Evolutionary conservation across 1,140 invertebrate species (phyloP).

Genomic region (Drosophila sp.): DNA sequence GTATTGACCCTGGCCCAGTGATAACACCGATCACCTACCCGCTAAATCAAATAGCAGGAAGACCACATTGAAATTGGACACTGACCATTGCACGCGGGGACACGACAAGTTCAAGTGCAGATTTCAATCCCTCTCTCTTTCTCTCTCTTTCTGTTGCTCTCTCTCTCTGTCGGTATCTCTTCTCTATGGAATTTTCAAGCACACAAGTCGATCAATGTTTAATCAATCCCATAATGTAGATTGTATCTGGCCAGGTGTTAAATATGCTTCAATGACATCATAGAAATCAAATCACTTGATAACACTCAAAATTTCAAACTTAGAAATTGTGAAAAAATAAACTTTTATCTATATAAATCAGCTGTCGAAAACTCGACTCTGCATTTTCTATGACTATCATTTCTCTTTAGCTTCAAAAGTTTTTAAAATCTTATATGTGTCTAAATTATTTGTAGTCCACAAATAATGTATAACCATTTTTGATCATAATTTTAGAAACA

Average conservation of each 20-base stretch:
- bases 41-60: slow-evolving; percentile 40
- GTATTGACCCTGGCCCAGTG: slow-evolving; percentile 52
- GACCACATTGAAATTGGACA: slow-evolving; percentile 30
- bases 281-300: slow-evolving; percentile 1
- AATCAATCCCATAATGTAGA: background rate
- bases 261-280: slow-evolving; percentile 12
- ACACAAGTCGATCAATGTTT: background rate
- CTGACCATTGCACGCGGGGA: slow-evolving; percentile 24
- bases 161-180: too few relatives aligned
- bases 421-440: too few relatives aligned
- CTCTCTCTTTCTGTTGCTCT: too few relatives aligned
- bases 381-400: too few relatives aligned
- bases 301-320: too few relatives aligned
- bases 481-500: too few relatives aligned
- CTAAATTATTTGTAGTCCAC: too few relatives aligned
- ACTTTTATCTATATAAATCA: too few relatives aligned
- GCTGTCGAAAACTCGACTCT: too few relatives aligned
- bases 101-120: slow-evolving; percentile 45
- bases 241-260: slow-evolving; percentile 1
- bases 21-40: slow-evolving; percentile 37
- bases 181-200: background rate
- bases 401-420: too few relatives aligned
- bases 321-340: too few relatives aligned
- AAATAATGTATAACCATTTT: too few relatives aligned
- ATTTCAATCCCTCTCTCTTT: background rate